Evolutionary conservation across 2,113 vertebrate genomes (phyloP), one percentile per base, ranked within the genome.

Genomic region (Emydura subglobosa): DNA sequence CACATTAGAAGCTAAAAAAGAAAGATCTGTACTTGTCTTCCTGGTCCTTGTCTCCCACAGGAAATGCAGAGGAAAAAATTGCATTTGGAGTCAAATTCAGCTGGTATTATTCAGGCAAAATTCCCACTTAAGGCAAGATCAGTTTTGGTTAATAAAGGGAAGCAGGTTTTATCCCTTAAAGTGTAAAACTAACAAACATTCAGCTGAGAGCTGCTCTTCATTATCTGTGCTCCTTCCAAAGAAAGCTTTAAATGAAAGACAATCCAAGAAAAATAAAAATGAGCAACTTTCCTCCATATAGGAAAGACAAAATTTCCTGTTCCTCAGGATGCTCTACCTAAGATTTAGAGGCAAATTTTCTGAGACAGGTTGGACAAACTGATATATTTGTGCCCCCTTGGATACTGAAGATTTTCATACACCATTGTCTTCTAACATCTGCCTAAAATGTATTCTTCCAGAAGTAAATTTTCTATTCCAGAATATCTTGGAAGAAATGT

Each of bases 231-330:
- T 17, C 31, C 65, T 7, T 68, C 47, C 76, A 85, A 92, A 96
- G 59, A 79, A 97, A 92, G 17, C 16, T 91, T 90, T 81, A 94
- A 93, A 81, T 87, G 10, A 88, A 96, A 94, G 86, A 31, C 84
- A 95, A 21, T 76, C 54, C 85, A 82, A 91, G 80, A 95, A 93
- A 93, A 78, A 78, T 78, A 78, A 78, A 78, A 78, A 78, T 47
- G 74, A 47, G 6, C 74, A 78, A 42, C 25, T 8, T 72, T 51
- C 88, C 47, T 89, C 59, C 27, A 14, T 93, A 94, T 89, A 91
- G 49, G 81, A 94, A 90, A 83, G 80, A 0, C 2, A 95, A 82
- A n/a, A 27, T 85, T 91, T 97, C 92, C 68, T 89, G n/a, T 94
- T 92, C 76, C 85, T 94, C 27, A 59, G 80, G 51, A 94, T 86